Conservation (phyloP, 2,113 vertebrate species). For the Lophotis ruficrista region DNA sequence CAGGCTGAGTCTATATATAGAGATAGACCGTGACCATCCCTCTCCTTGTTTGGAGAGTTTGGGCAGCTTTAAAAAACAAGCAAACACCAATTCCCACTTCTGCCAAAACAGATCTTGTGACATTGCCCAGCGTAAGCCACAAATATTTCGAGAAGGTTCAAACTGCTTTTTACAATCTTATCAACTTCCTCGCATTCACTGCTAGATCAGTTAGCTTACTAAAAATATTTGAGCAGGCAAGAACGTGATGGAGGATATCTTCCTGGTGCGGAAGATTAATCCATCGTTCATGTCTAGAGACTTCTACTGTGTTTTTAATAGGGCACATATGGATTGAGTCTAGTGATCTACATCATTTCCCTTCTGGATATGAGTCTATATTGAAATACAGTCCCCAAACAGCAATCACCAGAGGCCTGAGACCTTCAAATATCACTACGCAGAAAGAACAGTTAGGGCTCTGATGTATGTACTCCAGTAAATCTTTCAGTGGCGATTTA, state of each 20-base stretch:
- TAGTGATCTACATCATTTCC: neutral
- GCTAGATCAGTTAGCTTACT: neutral
- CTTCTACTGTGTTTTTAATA: conserved; percentile 1
- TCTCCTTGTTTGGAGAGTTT: neutral
- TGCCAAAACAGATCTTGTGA: neutral
- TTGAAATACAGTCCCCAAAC: neutral
- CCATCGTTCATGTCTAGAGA: neutral
- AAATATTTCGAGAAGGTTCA: neutral
- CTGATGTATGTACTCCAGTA: neutral
- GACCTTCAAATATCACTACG: neutral
- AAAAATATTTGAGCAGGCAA: neutral
- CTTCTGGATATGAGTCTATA: neutral
- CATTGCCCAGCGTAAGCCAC: neutral
- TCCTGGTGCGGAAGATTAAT: neutral
- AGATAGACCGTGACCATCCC: neutral
- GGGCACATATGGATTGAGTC: neutral
- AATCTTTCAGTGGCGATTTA: neutral
- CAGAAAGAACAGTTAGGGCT: neutral
- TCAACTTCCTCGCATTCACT: neutral
- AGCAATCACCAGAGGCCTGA: neutral
- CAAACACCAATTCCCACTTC: neutral
- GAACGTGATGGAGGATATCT: neutral
- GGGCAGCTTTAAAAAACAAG: neutral
- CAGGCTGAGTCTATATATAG: neutral
- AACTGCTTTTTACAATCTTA: neutral